phyloP scores from a whole-genome alignment of 2,888 invertebrate species.

The Troilus luridus region DNA sequence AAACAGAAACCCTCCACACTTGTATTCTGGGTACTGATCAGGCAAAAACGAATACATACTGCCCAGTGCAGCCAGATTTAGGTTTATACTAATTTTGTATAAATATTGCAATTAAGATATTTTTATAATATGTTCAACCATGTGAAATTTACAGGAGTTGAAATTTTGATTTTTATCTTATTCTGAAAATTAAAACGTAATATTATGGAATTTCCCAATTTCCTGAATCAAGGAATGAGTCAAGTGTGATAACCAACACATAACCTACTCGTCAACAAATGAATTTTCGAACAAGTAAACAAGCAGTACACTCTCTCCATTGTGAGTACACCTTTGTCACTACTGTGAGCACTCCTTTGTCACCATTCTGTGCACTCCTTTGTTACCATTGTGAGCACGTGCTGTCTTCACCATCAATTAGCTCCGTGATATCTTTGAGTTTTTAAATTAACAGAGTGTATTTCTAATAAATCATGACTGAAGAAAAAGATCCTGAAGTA shows the following conservation, averaged over 20 bases:
- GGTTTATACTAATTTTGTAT: neutral
- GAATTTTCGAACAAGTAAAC: neutral
- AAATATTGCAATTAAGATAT: neutral
- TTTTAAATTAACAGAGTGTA: neutral
- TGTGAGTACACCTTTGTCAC: no score
- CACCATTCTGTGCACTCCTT: no score
- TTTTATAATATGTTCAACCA: constrained; percentile 4
- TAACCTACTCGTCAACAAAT: neutral
- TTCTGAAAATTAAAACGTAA: neutral
- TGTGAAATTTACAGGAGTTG: neutral
- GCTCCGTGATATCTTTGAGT: neutral
- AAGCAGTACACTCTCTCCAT: no score
- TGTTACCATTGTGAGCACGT: neutral
- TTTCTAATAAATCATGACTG: constrained; percentile 36
- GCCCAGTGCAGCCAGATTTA: constrained; percentile 36
- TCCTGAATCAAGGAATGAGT: neutral
- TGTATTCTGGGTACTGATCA: constrained; percentile 37
- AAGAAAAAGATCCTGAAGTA: constrained; percentile 63
- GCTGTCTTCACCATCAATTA: neutral
- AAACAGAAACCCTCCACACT: neutral
- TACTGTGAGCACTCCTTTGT: no score
- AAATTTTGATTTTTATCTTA: neutral
- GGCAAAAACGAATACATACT: constrained; percentile 44
- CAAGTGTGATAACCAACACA: neutral
- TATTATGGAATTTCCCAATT: neutral